Evolutionary conservation across 2,888 invertebrate species (phyloP).

Genomic region (Trichogramma evanescens): DNA sequence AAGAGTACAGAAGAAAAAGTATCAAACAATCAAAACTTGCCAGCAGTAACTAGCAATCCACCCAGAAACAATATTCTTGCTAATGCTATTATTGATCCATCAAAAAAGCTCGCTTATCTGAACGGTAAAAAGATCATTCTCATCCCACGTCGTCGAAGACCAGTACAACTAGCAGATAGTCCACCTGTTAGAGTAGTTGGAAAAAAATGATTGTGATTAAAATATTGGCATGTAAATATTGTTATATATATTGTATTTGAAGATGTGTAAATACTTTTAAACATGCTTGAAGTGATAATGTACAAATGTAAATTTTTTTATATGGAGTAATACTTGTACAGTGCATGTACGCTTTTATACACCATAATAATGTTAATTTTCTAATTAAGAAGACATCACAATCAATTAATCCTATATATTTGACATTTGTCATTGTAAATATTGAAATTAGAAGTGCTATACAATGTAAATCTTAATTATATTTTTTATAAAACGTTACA

Average conservation of each 20-base stretch:
- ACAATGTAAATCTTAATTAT: not conserved
- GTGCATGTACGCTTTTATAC: too few species aligned
- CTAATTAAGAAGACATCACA: not conserved
- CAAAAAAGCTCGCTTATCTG: not conserved
- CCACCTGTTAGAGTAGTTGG: conserved; percentile 13
- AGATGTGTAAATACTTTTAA: not conserved
- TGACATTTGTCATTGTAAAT: too few species aligned
- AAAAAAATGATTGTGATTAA: not conserved
- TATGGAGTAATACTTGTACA: too few species aligned
- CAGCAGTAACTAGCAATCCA: too few species aligned
- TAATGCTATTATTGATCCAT: not conserved
- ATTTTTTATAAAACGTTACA: not conserved
- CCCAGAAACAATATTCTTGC: not conserved
- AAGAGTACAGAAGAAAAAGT: not conserved
- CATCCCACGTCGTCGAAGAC: conserved; percentile 26
- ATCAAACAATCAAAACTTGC: not conserved
- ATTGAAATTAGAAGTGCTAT: not conserved
- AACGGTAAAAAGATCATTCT: conserved; percentile 14
- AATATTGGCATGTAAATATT: not conserved
- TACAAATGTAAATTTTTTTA: too few species aligned
- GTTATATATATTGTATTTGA: not conserved
- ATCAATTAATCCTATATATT: too few species aligned
- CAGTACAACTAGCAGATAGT: conserved; percentile 32
- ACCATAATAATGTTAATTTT: not conserved
- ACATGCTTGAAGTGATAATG: not conserved